Base-by-base conservation (phyloP, 2,113 vertebrate genomes). In the Parotia lawesii region DNA sequence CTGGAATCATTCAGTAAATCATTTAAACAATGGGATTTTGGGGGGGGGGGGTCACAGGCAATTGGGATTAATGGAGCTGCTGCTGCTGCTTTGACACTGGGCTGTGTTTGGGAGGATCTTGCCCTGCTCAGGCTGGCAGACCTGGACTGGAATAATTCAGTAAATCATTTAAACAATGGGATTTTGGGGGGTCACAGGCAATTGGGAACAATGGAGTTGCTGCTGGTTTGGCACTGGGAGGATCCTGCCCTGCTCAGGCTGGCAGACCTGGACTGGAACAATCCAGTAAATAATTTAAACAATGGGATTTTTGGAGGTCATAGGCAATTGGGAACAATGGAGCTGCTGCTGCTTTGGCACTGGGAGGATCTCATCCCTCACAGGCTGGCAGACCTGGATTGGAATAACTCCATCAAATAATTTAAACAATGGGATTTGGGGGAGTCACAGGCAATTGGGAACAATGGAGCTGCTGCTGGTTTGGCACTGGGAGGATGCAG, bases 241-340 rank as follows among this genome's bases (percentile, higher is more conserved):
- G 44, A 37, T 53, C 21, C 1, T 0, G 1, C 0, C 20, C 14
- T 31, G 47, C 67, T 11, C 47, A 31, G 35, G 10, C 27, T 51
- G 4, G 9, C 67, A 70, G n/a, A 15, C 56, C 45, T 61, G 5
- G 56, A 2, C 29, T 37, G 22, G n/a, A 56, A 3, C 31, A 44
- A 37, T 54, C 9, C 5, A 7, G 5, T 37, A 2, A 66, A 31
- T 31, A 16, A 18, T 27, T 38, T 27, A 25, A 50, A 11, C 40
- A 57, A 29, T 18, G 15, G 70, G 40, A 56, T 44, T 47, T 28
- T 51, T 37, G 4, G 4, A 9, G n/a, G 35, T 50, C 0, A 0
- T 5, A 40, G 40, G 12, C 35, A 5, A 10, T 27, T 1, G 6
- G 81, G 10, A 23, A 2, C 0, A 11, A 3, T 21, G 65, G 53